Evolutionary conservation across 2,888 invertebrate genomes (phyloP).

Genomic region (Sycophila texana): DNA sequence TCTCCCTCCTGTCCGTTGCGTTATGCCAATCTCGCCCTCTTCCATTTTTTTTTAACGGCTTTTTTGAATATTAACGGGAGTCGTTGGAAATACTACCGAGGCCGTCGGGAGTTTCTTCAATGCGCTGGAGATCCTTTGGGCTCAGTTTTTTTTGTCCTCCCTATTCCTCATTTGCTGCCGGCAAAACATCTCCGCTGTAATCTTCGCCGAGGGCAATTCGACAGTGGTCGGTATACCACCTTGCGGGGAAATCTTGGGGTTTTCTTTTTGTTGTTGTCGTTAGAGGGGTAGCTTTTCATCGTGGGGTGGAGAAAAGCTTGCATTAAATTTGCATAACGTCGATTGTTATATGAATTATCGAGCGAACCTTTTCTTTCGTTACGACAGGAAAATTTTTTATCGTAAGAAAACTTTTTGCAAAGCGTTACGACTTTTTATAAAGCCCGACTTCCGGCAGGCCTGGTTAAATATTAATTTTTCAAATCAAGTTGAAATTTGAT

Average conservation of each 20-base stretch:
- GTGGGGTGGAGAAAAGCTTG: background rate
- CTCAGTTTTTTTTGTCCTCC: constrained; percentile 8
- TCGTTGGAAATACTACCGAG: background rate
- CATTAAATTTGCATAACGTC: background rate
- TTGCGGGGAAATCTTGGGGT: background rate
- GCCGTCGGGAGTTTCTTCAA: background rate
- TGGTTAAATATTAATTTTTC: no score
- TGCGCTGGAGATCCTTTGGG: background rate
- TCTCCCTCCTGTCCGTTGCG: background rate
- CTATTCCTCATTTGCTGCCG: background rate
- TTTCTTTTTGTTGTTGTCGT: background rate
- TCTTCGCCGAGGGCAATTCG: constrained; percentile 15
- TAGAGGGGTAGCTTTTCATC: background rate
- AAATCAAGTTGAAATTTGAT: no score
- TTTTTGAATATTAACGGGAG: constrained; percentile 20
- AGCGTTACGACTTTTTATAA: no score
- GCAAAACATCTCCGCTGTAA: background rate
- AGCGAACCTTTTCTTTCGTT: no score
- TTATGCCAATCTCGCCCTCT: background rate
- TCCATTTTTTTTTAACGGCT: background rate
- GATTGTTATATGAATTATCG: no score
- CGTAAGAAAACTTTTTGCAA: no score
- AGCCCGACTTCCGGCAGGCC: no score
- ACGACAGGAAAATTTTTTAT: no score
- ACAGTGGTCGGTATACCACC: background rate